Evolutionary conservation across 2,797 vertebrate species (phyloP).

Genomic region (Pogoniulus pusillus): DNA sequence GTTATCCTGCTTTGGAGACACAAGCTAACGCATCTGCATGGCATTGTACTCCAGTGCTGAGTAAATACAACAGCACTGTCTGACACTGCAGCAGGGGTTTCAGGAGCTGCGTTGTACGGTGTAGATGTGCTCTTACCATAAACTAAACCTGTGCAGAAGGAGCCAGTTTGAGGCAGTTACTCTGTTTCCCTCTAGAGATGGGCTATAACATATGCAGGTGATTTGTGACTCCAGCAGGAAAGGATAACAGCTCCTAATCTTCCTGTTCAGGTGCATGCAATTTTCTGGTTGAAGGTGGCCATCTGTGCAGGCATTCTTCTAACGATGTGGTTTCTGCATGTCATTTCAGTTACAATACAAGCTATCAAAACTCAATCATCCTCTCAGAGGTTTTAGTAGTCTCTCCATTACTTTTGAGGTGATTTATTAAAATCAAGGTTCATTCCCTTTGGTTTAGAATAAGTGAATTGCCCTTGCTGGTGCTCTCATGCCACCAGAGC

Average conservation of each 20-base stretch:
- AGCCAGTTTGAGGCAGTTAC: not conserved
- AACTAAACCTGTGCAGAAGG: not conserved
- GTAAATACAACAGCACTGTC: not conserved
- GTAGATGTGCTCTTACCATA: not conserved
- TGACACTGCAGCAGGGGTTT: not conserved
- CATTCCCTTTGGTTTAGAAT: not conserved
- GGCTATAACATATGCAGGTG: not conserved
- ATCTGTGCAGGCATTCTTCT: not conserved
- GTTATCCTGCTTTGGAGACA: not conserved
- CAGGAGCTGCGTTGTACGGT: not conserved
- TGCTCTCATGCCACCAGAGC: not conserved
- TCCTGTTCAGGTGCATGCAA: not conserved
- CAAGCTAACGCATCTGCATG: not conserved
- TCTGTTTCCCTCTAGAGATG: not conserved
- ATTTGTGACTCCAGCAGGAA: constrained; percentile 10
- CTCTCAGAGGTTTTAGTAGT: not conserved
- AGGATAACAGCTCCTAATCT: not conserved
- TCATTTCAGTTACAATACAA: not conserved
- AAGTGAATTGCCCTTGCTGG: not conserved
- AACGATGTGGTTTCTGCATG: not conserved
- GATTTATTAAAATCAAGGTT: not conserved
- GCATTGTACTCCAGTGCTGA: not conserved
- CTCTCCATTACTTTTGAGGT: not conserved
- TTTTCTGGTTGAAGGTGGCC: not conserved
- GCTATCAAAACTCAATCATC: not conserved